Conservation (phyloP, 1,140 invertebrate species). For the Eriocheir sinensis region DNA sequence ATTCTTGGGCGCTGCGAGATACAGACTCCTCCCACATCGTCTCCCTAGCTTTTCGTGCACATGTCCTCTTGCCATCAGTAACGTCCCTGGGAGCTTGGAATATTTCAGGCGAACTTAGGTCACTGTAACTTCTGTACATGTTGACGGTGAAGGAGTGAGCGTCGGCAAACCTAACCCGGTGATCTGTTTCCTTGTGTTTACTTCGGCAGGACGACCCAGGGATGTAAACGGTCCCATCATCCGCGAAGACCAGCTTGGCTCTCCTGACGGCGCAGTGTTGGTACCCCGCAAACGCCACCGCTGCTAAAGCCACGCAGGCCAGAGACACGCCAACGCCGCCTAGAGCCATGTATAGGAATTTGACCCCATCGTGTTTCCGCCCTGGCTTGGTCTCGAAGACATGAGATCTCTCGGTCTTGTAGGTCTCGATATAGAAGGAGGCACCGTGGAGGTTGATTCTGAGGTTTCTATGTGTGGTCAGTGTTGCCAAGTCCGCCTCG, state of each 20-base stretch:
- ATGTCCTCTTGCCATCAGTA: neutral
- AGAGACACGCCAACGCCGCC: constrained; percentile 60
- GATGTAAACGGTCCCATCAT: neutral
- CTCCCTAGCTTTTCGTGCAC: neutral
- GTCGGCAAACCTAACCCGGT: constrained; percentile 39
- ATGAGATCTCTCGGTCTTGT: constrained; percentile 27
- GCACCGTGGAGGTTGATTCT: constrained; percentile 55
- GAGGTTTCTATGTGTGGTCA: constrained; percentile 52
- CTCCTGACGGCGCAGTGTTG: neutral
- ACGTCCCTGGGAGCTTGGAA: constrained; percentile 8
- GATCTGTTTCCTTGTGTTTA: constrained; percentile 48
- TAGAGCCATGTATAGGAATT: constrained; percentile 46
- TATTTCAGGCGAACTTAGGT: constrained; percentile 54
- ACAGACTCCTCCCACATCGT: constrained; percentile 49
- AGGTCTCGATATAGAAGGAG: constrained; percentile 68
- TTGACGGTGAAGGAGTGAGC: constrained; percentile 56
- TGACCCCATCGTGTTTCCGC: neutral
- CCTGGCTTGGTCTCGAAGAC: constrained; percentile 64
- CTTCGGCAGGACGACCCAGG: constrained; percentile 32
- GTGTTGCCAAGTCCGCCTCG: constrained; percentile 56
- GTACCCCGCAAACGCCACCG: constrained; percentile 47
- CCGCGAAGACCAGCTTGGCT: neutral
- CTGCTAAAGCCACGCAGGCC: constrained; percentile 48
- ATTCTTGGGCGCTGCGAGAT: constrained; percentile 32
- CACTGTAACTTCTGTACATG: constrained; percentile 70